Conservation (phyloP, 2,113 vertebrate genomes). For the Sialia sialis region DNA sequence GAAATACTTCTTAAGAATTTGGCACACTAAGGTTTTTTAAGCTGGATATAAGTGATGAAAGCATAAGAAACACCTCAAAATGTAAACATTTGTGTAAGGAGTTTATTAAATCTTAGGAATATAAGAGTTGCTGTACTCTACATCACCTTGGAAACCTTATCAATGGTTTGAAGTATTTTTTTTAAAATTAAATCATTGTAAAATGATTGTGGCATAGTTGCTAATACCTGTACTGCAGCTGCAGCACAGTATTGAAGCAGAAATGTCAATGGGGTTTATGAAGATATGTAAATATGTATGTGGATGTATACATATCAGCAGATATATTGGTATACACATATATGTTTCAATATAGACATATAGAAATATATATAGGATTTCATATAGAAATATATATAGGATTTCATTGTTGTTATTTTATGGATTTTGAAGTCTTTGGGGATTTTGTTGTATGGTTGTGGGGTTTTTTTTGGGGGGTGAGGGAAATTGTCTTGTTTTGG, state of each 20-base stretch:
- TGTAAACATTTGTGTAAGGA: neutral
- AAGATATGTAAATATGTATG: neutral
- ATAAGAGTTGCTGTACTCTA: neutral
- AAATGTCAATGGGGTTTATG: neutral
- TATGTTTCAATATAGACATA: neutral
- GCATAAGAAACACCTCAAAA: neutral
- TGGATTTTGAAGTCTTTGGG: neutral
- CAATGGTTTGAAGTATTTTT: neutral
- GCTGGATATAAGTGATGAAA: neutral
- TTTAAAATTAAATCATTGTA: neutral
- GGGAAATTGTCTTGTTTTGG: neutral
- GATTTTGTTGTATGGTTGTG: neutral
- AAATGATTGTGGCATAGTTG: neutral
- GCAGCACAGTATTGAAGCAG: neutral
- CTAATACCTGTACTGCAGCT: neutral
- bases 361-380: neutral
- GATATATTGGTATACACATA: too few species aligned
- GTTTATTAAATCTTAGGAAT: neutral
- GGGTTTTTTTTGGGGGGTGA: fast-evolving
- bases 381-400: neutral
- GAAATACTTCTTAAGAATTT: neutral
- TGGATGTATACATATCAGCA: neutral
- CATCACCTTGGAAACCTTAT: neutral
- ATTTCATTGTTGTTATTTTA: neutral
- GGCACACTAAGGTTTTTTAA: neutral